Percentiles rank a stretch among this genome's conserved stretches.
Evolutionary conservation across 2,888 invertebrate genomes (phyloP).

Genomic region (Marronus borbonicus): DNA sequence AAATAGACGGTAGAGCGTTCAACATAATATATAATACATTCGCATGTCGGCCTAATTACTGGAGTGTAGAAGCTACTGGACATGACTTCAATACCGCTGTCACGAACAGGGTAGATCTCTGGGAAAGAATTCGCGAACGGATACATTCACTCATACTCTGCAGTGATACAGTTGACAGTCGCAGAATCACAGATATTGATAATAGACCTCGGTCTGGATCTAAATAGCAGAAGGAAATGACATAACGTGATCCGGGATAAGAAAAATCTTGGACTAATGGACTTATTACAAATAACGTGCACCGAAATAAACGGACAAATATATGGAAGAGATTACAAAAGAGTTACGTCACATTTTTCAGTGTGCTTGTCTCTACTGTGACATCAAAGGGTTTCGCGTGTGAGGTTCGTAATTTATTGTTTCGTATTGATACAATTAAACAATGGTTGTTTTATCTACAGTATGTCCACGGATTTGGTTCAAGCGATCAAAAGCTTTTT

Average conservation of each 20-base stretch:
- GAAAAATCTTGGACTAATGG: constrained; percentile 48
- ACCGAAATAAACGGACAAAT: constrained; percentile 15
- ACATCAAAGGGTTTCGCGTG: too few species aligned
- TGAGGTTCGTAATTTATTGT: too few species aligned
- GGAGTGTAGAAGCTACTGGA: constrained; percentile 64
- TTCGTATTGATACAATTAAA: too few species aligned
- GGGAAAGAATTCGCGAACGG: constrained; percentile 67
- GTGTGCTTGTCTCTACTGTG: not conserved
- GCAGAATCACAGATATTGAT: constrained; percentile 61
- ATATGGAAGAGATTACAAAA: constrained; percentile 21
- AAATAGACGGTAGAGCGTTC: constrained; percentile 23
- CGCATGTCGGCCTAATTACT: constrained; percentile 65
- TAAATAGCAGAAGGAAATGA: constrained; percentile 59
- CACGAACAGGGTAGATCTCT: constrained; percentile 62
- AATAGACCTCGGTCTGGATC: constrained; percentile 57
- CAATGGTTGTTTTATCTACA: too few species aligned
- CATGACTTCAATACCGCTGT: constrained; percentile 66
- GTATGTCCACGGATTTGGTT: too few species aligned
- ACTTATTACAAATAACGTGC: constrained; percentile 33
- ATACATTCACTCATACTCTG: constrained; percentile 66
- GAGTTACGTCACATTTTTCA: constrained; percentile 2
- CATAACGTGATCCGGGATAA: constrained; percentile 53
- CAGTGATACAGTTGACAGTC: constrained; percentile 60
- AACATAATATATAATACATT: constrained; percentile 57
- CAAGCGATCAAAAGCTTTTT: too few species aligned